Conservation (phyloP, 2,113 vertebrate genomes). For the Sterrhoptilus dennistouni region DNA sequence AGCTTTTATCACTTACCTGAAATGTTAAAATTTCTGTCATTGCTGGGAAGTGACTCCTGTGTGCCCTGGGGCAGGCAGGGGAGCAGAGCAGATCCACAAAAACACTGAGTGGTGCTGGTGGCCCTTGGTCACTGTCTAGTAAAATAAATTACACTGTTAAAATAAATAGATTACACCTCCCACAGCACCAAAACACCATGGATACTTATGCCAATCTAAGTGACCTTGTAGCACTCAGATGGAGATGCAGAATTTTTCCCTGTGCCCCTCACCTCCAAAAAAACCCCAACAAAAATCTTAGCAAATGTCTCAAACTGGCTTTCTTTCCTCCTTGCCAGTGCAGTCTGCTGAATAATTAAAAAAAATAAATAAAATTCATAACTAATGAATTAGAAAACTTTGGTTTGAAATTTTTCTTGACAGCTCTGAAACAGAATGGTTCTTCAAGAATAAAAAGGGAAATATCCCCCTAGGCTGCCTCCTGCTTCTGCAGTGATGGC, state of each 20-base stretch:
- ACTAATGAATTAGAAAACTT: constrained; percentile 45
- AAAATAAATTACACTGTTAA: not conserved
- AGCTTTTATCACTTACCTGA: not conserved
- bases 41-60: not conserved
- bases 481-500: not conserved
- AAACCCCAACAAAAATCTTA: not conserved
- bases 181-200: not conserved
- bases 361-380: not conserved
- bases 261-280: not conserved
- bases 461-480: not conserved
- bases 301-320: not conserved
- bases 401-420: constrained; percentile 39
- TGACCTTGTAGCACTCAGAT: not conserved
- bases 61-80: not conserved
- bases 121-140: not conserved
- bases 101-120: rapidly evolving
- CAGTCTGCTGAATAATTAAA: not conserved
- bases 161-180: not conserved
- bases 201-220: not conserved
- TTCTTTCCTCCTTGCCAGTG: not conserved
- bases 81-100: not conserved
- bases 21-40: not conserved
- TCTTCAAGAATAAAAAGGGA: constrained; percentile 36
- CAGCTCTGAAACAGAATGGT: constrained; percentile 23
- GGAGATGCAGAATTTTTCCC: not conserved